Conservation (phyloP, 2,888 invertebrate species). For the Bellardia bayeri region DNA sequence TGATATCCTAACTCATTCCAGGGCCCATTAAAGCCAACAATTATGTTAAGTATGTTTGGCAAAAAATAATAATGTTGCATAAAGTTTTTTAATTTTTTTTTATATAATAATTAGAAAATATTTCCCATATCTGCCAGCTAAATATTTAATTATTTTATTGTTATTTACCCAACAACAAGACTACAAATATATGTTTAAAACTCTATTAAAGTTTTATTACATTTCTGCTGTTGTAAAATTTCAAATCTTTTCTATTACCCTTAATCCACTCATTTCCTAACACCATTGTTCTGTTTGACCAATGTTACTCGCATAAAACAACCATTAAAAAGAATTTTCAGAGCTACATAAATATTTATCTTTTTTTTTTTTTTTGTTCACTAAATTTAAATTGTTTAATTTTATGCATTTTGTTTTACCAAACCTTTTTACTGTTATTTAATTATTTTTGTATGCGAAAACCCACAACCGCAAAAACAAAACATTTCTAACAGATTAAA, state of each 20-base stretch:
- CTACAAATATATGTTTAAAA: too few relatives aligned
- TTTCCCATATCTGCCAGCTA: too few relatives aligned
- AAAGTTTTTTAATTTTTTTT: too few relatives aligned
- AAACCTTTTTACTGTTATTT: slow-evolving; percentile 1
- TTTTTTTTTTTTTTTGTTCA: neutral
- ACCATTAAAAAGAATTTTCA: slow-evolving; percentile 11
- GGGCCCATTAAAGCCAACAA: neutral
- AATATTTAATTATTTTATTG: too few relatives aligned
- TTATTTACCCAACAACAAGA: too few relatives aligned
- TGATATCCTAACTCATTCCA: neutral
- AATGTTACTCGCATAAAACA: slow-evolving; percentile 4
- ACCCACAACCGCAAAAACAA: slow-evolving; percentile 8
- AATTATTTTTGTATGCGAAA: slow-evolving; percentile 15
- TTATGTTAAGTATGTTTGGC: too few relatives aligned
- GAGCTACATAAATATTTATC: neutral
- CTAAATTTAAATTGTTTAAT: slow-evolving; percentile 7
- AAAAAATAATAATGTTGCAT: too few relatives aligned
- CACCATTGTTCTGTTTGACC: neutral
- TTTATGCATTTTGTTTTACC: slow-evolving; percentile 8
- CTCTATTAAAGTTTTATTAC: too few relatives aligned
- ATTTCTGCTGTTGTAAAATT: neutral
- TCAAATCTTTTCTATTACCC: neutral
- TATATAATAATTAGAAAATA: too few relatives aligned
- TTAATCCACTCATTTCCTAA: neutral
- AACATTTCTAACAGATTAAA: slow-evolving; percentile 15